These are phyloP conservation scores for Atethmia centrago DNA, from an alignment of 2,888 invertebrate species.

Conservation along the genomic window DNA sequence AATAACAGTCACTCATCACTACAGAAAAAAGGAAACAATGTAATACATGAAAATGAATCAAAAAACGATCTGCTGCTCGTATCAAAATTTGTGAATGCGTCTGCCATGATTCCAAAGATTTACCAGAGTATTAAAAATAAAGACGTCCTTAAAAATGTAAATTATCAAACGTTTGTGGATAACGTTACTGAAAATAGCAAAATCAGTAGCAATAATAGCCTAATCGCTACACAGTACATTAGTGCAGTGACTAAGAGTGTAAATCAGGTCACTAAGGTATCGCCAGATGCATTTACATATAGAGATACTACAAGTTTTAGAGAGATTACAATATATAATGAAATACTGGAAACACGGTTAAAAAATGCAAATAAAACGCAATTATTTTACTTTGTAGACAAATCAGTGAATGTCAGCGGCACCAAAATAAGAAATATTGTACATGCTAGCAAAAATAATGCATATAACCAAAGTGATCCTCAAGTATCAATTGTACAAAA, in stretches of 20 bases:
- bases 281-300: background rate
- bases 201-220: background rate
- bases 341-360: background rate
- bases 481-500: conserved; percentile 6
- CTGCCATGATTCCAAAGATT: conserved; percentile 9
- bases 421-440: background rate
- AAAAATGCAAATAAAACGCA: conserved; percentile 1
- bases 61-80: background rate
- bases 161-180: background rate
- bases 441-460: background rate
- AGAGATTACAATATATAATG: background rate
- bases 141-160: background rate
- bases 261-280: background rate
- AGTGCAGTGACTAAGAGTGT: background rate
- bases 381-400: background rate
- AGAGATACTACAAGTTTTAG: background rate
- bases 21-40: background rate
- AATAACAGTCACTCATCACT: background rate
- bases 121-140: conserved; percentile 4
- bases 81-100: background rate
- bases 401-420: background rate
- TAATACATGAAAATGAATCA: background rate
- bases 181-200: background rate
- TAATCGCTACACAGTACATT: background rate
- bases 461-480: background rate